phyloP scores from a whole-genome alignment of 2,113 vertebrate genomes.

The Xiphorhynchus elegans region DNA sequence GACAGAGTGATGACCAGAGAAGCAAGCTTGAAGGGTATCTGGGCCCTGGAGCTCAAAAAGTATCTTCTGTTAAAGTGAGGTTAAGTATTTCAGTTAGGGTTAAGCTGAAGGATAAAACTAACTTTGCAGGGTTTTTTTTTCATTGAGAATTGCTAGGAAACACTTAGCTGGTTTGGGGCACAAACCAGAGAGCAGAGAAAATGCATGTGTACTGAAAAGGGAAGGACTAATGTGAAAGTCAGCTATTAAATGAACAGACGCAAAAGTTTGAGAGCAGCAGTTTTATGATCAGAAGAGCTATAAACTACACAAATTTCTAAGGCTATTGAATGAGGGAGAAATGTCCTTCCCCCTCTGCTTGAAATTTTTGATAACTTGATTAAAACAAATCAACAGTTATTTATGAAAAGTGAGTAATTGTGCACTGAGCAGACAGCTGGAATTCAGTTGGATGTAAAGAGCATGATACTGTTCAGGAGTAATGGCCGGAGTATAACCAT shows the following conservation, averaged over 20 bases:
- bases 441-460: neutral
- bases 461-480: neutral
- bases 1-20: neutral
- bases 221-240: neutral
- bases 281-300: neutral
- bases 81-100: neutral
- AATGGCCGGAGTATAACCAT: neutral
- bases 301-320: neutral
- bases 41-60: neutral
- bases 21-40: neutral
- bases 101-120: neutral
- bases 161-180: neutral
- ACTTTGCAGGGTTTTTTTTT: neutral
- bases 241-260: neutral
- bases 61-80: neutral
- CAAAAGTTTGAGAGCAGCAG: neutral
- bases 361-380: neutral
- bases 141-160: neutral
- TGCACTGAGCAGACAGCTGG: neutral
- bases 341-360: neutral
- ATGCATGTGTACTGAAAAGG: neutral
- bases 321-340: neutral
- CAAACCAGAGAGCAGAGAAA: neutral
- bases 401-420: neutral
- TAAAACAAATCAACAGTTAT: neutral